Evolutionary conservation across 2,888 invertebrate species (phyloP).

Genomic region (Cephus sareptanus): DNA sequence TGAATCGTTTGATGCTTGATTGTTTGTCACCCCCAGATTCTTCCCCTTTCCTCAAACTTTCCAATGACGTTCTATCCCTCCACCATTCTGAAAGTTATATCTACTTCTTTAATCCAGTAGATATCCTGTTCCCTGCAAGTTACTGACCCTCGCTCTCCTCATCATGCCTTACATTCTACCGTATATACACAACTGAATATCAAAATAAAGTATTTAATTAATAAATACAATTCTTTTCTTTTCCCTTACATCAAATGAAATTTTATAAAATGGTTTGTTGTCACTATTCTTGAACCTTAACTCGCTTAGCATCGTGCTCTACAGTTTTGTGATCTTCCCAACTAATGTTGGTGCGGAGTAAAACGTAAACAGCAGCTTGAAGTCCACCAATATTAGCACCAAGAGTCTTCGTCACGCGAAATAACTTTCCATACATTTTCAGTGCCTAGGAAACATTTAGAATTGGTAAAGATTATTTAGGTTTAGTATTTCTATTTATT

Average conservation of each 20-base stretch:
- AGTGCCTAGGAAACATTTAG: slow-evolving; percentile 38
- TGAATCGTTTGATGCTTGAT: too few relatives aligned
- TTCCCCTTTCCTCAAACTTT: too few relatives aligned
- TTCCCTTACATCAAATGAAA: not conserved
- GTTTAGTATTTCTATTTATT: not conserved
- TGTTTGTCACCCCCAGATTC: too few relatives aligned
- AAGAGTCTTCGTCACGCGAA: slow-evolving; percentile 45
- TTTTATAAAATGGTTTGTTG: not conserved
- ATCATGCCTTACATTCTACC: not conserved
- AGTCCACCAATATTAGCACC: slow-evolving; percentile 54
- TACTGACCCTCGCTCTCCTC: too few relatives aligned
- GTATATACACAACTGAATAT: not conserved
- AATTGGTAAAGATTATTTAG: not conserved
- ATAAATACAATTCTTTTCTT: not conserved
- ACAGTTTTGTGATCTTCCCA: not conserved
- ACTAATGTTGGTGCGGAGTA: slow-evolving; percentile 31
- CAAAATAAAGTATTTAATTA: too few relatives aligned
- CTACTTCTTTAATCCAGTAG: too few relatives aligned
- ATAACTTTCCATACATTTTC: slow-evolving; percentile 38
- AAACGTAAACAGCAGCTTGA: slow-evolving; percentile 51
- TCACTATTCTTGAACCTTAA: not conserved
- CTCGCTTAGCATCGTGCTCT: not conserved
- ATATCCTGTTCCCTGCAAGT: too few relatives aligned
- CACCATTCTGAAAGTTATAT: too few relatives aligned
- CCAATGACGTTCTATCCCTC: too few relatives aligned